Percentiles rank a stretch among this genome's conserved stretches.
These are phyloP conservation scores for Xerus rutilus DNA, from an alignment of 2,797 vertebrate genomes.

Conservation along the genomic window DNA sequence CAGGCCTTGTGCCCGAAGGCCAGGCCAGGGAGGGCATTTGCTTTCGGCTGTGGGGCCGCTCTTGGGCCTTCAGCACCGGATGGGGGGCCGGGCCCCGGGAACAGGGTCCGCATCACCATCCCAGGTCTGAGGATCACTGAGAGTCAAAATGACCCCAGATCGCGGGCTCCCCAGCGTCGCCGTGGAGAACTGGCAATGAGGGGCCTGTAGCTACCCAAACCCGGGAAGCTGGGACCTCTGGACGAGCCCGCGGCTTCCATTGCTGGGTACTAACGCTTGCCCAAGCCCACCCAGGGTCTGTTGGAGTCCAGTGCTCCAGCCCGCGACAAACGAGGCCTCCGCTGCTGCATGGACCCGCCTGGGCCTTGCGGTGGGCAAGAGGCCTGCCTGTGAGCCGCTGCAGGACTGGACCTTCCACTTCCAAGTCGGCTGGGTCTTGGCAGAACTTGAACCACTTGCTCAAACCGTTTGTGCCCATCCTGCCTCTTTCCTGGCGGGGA, in stretches of 20 bases:
- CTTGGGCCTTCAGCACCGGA: neutral
- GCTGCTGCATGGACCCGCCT: neutral
- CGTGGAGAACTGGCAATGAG: neutral
- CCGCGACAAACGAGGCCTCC: neutral
- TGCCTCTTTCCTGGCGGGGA: neutral
- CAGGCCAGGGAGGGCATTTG: neutral
- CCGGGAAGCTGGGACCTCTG: neutral
- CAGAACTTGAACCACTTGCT: neutral
- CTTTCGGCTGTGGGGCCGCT: neutral
- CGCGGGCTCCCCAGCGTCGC: neutral
- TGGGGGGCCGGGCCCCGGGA: neutral
- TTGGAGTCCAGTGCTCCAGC: neutral
- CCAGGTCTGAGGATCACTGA: neutral
- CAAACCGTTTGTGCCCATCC: neutral
- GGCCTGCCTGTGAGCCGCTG: neutral
- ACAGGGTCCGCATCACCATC: neutral
- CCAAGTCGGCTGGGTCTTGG: neutral
- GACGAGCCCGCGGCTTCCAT: neutral
- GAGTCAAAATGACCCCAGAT: neutral
- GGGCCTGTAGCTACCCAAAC: neutral
- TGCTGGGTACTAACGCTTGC: neutral
- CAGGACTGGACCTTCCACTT: neutral
- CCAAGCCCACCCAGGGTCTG: neutral
- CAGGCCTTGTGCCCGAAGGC: conserved; percentile 8
- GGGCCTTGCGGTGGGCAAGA: neutral